A percentile compares a stretch with the other conserved stretches of the same genome.
phyloP scores from a whole-genome alignment of 2,888 invertebrate species.

The Acanthoscelides obtectus region DNA sequence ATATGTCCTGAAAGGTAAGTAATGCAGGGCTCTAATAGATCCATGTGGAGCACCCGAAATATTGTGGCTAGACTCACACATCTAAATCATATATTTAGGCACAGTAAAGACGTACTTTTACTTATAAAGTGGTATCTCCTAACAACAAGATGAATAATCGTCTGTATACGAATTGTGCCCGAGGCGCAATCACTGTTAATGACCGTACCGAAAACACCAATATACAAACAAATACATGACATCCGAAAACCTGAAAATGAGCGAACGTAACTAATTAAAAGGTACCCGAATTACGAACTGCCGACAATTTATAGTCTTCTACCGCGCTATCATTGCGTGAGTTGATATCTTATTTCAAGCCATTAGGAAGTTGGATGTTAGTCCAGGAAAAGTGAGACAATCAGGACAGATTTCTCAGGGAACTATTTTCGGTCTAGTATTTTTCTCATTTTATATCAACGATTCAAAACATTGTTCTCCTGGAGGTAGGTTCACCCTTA shows the following conservation, averaged over 20 bases:
- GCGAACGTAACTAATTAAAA: not conserved
- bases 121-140: no score
- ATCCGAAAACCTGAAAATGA: not conserved
- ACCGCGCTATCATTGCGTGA: constrained; percentile 45
- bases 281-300: not conserved
- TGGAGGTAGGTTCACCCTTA: no score
- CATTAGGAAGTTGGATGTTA: constrained; percentile 41
- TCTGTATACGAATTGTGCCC: not conserved
- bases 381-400: not conserved
- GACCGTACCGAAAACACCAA: not conserved
- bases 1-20: no score
- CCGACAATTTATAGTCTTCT: constrained; percentile 37
- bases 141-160: not conserved
- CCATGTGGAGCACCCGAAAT: no score
- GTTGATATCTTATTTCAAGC: constrained; percentile 49
- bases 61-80: no score
- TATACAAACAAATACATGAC: not conserved
- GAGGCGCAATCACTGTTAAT: not conserved
- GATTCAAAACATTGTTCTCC: no score
- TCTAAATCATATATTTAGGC: no score
- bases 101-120: no score
- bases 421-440: no score
- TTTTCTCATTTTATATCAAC: no score
- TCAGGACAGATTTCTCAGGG: no score
- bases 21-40: no score